Conservation (phyloP, 2,888 invertebrate species). For the Drosophila paramelanica region DNA sequence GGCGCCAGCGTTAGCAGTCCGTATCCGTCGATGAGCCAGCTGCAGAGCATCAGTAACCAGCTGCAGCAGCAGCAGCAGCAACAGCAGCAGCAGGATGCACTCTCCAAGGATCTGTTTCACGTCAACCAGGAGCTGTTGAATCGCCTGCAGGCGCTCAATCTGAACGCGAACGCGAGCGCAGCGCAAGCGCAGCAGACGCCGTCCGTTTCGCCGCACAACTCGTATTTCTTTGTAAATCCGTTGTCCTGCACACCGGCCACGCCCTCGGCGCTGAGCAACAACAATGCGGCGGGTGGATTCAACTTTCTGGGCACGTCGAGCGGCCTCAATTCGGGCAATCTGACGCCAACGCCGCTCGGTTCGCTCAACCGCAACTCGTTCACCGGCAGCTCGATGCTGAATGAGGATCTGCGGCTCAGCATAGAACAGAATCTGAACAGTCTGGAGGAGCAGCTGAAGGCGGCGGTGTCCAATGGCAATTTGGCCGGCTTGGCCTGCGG, state of each 20-base stretch:
- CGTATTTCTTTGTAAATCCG: constrained; percentile 85
- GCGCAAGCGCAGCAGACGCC: constrained; percentile 71
- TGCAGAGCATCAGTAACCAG: constrained; percentile 83
- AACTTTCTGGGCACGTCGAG: constrained; percentile 81
- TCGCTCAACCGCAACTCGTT: constrained; percentile 84
- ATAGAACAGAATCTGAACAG: constrained; percentile 85
- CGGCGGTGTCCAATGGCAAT: constrained; percentile 84
- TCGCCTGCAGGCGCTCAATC: constrained; percentile 84
- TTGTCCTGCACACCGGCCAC: constrained; percentile 82
- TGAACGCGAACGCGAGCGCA: constrained; percentile 75
- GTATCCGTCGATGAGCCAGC: constrained; percentile 83
- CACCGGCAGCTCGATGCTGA: constrained; percentile 82
- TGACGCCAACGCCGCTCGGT: constrained; percentile 84
- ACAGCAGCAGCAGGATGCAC: constrained; percentile 82
- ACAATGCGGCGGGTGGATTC: constrained; percentile 72
- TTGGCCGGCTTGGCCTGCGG: constrained; percentile 70
- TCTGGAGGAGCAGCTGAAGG: constrained; percentile 87
- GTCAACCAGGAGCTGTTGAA: constrained; percentile 85
- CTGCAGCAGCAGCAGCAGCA: constrained; percentile 81
- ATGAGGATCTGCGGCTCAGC: constrained; percentile 81
- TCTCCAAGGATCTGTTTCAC: constrained; percentile 85
- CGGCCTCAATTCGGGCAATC: constrained; percentile 65
- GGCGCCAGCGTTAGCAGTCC: constrained; percentile 77
- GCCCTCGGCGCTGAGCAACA: constrained; percentile 57
- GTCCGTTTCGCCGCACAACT: constrained; percentile 82